phyloP scores from a whole-genome alignment of 2,113 vertebrate genomes.

The Perca flavescens region DNA sequence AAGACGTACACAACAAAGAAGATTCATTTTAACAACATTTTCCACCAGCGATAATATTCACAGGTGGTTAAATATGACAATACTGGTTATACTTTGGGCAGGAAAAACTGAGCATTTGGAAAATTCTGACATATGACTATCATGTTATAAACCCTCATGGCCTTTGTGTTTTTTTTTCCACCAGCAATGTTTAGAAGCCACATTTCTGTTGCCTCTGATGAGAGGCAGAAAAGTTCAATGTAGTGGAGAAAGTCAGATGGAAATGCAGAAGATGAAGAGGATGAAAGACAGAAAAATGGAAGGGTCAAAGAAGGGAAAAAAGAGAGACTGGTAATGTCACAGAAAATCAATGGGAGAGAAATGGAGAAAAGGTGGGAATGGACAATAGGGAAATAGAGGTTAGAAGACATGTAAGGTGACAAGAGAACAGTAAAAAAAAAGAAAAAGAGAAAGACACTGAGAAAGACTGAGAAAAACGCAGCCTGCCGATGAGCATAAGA shows the following conservation, averaged over 20 bases:
- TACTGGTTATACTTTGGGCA: background rate
- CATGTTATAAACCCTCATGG: background rate
- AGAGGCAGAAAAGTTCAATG: background rate
- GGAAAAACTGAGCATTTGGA: background rate
- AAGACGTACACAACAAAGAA: conserved; percentile 3
- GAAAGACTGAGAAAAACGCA: conserved; percentile 5
- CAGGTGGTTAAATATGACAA: background rate
- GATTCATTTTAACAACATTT: conserved; percentile 15
- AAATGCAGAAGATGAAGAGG: conserved; percentile 19
- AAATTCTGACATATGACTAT: background rate
- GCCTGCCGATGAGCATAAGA: conserved; percentile 19
- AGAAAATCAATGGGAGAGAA: background rate
- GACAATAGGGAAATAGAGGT: background rate
- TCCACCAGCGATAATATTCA: background rate
- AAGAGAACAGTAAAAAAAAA: conserved; percentile 11
- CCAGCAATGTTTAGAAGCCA: background rate
- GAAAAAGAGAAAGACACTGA: conserved; percentile 2
- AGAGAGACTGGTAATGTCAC: background rate
- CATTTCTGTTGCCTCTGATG: background rate
- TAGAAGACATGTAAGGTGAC: background rate
- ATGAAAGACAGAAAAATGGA: background rate
- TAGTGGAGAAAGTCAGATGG: conserved; percentile 11
- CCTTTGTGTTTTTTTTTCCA: background rate
- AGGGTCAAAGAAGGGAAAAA: background rate
- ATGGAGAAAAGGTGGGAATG: conserved; percentile 5